phyloP scores from a whole-genome alignment of 2,113 vertebrate genomes.

The Neolamprologus sp. region DNA sequence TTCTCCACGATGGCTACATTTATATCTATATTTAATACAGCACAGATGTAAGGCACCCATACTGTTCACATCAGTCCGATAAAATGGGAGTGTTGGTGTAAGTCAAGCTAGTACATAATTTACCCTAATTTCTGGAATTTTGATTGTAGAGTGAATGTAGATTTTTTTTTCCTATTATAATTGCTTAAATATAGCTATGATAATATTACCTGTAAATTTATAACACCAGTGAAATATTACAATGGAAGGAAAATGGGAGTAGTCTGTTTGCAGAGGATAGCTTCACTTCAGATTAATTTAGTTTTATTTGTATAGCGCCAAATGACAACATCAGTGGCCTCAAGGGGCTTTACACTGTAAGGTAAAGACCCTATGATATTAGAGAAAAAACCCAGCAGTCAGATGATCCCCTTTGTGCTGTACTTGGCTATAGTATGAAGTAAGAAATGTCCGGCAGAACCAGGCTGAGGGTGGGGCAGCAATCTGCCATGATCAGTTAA shows the following conservation, averaged over 20 bases:
- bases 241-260: neutral
- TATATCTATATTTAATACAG: neutral
- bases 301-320: neutral
- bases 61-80: neutral
- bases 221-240: neutral
- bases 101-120: neutral
- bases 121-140: neutral
- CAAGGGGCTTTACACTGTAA: neutral
- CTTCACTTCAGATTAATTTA: neutral
- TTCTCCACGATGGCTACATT: neutral
- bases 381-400: neutral
- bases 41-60: accelerated
- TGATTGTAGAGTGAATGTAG: neutral
- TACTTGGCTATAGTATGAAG: neutral
- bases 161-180: neutral
- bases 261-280: neutral
- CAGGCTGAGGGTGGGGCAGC: neutral
- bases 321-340: neutral
- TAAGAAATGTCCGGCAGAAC: neutral
- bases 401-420: neutral
- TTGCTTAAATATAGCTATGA: neutral
- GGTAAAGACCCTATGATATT: neutral
- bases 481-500: neutral
- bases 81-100: neutral
- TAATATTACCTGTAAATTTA: neutral